Conservation (phyloP, 2,797 vertebrate genomes). For the Clamator glandarius region DNA sequence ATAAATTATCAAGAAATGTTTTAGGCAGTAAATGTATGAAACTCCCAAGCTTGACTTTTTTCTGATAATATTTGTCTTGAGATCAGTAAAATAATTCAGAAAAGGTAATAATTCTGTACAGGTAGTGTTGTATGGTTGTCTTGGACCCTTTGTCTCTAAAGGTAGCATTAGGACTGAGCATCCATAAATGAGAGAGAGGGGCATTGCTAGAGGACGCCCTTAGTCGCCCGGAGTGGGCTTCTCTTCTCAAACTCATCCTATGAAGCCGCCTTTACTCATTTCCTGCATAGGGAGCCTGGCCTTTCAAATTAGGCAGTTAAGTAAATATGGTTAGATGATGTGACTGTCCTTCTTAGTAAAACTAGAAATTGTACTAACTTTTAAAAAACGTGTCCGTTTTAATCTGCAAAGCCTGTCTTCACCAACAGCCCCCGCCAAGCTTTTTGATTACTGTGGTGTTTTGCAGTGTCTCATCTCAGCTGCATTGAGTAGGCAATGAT, state of each 20-base stretch:
- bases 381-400: background rate
- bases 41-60: background rate
- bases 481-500: background rate
- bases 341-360: background rate
- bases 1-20: background rate
- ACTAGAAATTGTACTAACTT: background rate
- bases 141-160: background rate
- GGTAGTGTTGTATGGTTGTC: background rate
- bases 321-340: background rate
- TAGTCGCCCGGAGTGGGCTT: background rate
- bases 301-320: background rate
- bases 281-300: background rate
- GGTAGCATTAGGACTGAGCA: background rate
- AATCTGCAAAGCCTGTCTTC: background rate
- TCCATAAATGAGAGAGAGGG: fast-evolving
- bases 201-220: background rate
- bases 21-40: background rate
- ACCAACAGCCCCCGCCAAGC: background rate
- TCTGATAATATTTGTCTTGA: background rate
- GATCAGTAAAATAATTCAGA: background rate
- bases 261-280: background rate
- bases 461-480: background rate
- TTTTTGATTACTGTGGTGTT: background rate
- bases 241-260: background rate
- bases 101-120: background rate